A percentile compares a stretch with the other conserved stretches of the same genome.
Conservation (phyloP, 2,113 vertebrate genomes). For the Lepus timidus region DNA sequence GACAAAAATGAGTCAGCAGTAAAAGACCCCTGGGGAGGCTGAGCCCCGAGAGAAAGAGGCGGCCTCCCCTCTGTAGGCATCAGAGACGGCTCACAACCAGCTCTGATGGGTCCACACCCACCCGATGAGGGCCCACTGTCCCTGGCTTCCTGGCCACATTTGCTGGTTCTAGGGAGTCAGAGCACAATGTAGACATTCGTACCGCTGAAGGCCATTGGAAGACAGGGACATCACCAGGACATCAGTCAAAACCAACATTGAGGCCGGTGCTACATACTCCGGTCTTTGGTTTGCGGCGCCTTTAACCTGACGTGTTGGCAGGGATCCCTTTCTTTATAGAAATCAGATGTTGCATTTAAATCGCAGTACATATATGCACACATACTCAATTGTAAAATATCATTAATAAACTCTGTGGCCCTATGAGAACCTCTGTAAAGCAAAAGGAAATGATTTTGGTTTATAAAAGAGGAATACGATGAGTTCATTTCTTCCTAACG, state of each 20-base stretch:
- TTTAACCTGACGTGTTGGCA: neutral
- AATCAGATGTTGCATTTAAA: neutral
- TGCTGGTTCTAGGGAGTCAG: neutral
- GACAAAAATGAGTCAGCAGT: neutral
- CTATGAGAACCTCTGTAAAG: neutral
- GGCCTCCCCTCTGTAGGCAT: rapidly evolving
- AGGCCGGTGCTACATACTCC: rapidly evolving
- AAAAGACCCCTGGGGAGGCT: neutral
- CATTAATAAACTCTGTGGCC: neutral
- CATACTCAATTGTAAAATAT: too few species aligned
- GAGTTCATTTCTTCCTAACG: constrained; percentile 30
- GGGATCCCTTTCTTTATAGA: neutral
- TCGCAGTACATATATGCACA: neutral
- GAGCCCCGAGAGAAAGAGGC: neutral
- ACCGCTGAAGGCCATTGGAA: neutral
- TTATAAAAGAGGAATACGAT: neutral
- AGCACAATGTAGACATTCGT: neutral
- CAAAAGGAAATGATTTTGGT: neutral
- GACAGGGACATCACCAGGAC: neutral
- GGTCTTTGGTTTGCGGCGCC: neutral
- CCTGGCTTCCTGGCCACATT: too few species aligned
- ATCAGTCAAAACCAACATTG: neutral
- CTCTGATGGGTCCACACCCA: rapidly evolving
- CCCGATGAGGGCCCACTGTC: rapidly evolving
- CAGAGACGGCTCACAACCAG: neutral